phyloP scores from a whole-genome alignment of 2,113 vertebrate genomes.

The Malurus elegans region DNA sequence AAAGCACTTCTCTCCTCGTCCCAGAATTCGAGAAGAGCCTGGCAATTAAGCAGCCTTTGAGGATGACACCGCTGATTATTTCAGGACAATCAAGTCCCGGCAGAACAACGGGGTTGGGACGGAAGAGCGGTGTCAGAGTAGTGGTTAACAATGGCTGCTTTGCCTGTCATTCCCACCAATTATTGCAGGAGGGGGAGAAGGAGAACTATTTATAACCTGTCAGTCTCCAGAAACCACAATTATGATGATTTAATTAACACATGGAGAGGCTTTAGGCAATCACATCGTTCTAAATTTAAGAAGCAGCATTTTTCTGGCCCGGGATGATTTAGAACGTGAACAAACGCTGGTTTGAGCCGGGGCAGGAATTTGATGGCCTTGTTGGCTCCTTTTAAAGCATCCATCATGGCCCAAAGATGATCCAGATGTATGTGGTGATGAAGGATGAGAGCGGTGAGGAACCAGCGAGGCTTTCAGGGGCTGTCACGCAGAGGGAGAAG shows the following conservation, averaged over 20 bases:
- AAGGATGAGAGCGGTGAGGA: conserved; percentile 12
- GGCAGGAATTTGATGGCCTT: conserved; percentile 34
- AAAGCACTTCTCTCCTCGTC: neutral
- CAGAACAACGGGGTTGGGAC: neutral
- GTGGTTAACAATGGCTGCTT: neutral
- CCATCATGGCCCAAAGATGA: neutral
- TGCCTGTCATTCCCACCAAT: conserved; percentile 15
- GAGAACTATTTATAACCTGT: conserved; percentile 50
- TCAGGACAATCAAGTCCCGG: neutral
- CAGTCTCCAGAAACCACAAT: conserved; percentile 42
- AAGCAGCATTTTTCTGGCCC: conserved; percentile 27
- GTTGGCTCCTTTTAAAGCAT: conserved; percentile 28
- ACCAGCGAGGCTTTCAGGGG: neutral
- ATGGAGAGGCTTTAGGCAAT: conserved; percentile 42
- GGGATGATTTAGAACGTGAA: conserved; percentile 51
- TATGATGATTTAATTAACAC: conserved; percentile 59
- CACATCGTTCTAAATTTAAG: conserved; percentile 40
- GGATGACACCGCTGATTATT: neutral
- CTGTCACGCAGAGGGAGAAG: neutral
- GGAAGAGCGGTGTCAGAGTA: neutral
- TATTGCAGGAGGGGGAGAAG: neutral
- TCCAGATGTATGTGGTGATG: neutral
- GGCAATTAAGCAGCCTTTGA: conserved; percentile 16
- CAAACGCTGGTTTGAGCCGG: conserved; percentile 19
- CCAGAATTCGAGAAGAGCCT: neutral